Percentiles rank a stretch among this genome's conserved stretches.
Evolutionary conservation across 2,797 vertebrate genomes (phyloP).

Genomic region (Erpetoichthys calabaricus): DNA sequence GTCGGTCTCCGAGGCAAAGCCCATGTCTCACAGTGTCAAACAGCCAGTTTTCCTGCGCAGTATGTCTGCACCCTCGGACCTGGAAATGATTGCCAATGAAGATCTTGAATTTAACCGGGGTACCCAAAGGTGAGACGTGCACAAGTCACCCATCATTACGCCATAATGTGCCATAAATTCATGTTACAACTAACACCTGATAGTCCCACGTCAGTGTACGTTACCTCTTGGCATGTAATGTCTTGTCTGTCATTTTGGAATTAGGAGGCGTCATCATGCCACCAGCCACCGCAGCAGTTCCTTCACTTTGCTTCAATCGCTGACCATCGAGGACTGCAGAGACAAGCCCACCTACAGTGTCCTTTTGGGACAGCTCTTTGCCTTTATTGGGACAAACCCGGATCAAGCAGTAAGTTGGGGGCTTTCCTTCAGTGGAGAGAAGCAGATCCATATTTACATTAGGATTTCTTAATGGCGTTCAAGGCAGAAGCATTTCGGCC

Average conservation of each 20-base stretch:
- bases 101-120: constrained; percentile 85
- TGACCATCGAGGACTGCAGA: constrained; percentile 76
- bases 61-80: constrained; percentile 93
- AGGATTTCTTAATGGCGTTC: no score
- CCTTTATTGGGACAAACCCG: constrained; percentile 90
- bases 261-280: constrained; percentile 79
- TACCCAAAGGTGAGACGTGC: constrained; percentile 61
- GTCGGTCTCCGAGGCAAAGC: constrained; percentile 81
- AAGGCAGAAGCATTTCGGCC: no score
- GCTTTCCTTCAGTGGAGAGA: not conserved
- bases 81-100: constrained; percentile 95
- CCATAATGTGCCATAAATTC: not conserved
- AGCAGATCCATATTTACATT: no score
- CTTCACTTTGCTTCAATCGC: constrained; percentile 86
- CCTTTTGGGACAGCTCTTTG: constrained; percentile 90
- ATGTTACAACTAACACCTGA: no score
- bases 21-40: constrained; percentile 68
- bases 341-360: constrained; percentile 94
- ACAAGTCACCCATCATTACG: not conserved
- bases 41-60: constrained; percentile 94
- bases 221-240: not conserved
- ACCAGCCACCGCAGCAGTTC: constrained; percentile 91
- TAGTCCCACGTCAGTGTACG: no score
- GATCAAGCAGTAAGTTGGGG: constrained; percentile 76
- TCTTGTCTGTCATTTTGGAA: not conserved